These are phyloP conservation scores for Plebejus anna DNA, from an alignment of 2,888 invertebrate species.

Conservation along the genomic window DNA sequence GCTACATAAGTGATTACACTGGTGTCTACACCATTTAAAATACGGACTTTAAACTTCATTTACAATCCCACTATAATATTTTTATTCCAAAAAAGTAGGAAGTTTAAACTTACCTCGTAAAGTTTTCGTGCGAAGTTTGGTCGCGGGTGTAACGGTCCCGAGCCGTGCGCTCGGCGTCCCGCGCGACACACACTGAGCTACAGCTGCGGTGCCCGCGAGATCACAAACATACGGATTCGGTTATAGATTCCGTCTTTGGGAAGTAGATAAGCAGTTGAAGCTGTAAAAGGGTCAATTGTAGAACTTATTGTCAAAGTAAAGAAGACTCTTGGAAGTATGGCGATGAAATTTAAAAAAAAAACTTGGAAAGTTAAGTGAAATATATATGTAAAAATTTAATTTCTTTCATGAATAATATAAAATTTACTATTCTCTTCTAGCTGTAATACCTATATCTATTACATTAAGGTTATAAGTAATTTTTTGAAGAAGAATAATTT, in stretches of 20 bases:
- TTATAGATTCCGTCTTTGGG: not conserved
- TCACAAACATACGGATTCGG: slow-evolving; percentile 3
- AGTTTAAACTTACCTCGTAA: not conserved
- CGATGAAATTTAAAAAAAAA: too few species aligned
- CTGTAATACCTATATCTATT: too few species aligned
- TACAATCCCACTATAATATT: not conserved
- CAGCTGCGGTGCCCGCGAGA: slow-evolving; percentile 39
- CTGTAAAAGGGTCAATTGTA: not conserved
- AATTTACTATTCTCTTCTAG: too few species aligned
- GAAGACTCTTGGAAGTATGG: too few species aligned
- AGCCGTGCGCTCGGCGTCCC: slow-evolving; percentile 55
- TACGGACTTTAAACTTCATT: not conserved
- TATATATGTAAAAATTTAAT: too few species aligned
- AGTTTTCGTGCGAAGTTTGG: slow-evolving; percentile 53
- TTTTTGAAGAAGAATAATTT: too few species aligned
- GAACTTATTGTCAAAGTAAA: too few species aligned
- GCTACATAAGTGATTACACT: too few species aligned
- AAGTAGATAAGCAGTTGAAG: not conserved
- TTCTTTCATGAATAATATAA: too few species aligned
- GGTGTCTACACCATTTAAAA: not conserved
- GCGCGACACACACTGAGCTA: slow-evolving; percentile 67
- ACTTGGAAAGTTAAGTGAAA: too few species aligned
- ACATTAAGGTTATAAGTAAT: too few species aligned
- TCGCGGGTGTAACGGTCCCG: slow-evolving; percentile 43
- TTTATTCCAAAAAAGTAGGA: not conserved